phyloP scores from a whole-genome alignment of 2,797 vertebrate species.

The Phrynocephalus forsythii region DNA sequence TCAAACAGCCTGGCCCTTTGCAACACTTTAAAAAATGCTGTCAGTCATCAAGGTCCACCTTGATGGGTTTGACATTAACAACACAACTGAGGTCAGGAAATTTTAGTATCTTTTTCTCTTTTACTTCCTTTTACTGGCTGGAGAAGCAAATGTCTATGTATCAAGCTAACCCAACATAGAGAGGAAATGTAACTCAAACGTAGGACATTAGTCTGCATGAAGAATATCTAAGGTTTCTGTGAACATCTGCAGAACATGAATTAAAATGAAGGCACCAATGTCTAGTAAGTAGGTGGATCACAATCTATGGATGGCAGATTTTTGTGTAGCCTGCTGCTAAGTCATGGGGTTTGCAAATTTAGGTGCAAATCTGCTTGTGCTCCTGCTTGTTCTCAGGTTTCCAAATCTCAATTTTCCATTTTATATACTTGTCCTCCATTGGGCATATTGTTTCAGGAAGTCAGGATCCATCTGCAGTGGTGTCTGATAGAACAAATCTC shows the following conservation, averaged over 20 bases:
- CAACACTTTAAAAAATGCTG: constrained; percentile 41
- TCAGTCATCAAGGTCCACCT: constrained; percentile 32
- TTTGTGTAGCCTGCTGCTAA: neutral
- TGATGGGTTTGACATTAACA: constrained; percentile 36
- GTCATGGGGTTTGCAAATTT: neutral
- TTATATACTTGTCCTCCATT: neutral
- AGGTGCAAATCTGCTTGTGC: neutral
- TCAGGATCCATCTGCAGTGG: neutral
- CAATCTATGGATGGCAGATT: neutral
- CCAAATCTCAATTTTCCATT: neutral
- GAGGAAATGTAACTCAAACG: neutral
- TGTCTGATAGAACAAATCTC: neutral
- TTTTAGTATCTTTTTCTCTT: neutral
- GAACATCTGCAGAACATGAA: neutral
- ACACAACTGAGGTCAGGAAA: constrained; percentile 40
- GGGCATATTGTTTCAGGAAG: neutral
- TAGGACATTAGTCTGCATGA: neutral
- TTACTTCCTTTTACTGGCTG: neutral
- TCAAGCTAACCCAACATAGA: neutral
- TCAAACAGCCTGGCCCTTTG: constrained; percentile 44
- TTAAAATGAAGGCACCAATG: neutral
- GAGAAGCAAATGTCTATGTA: neutral
- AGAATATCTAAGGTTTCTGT: neutral
- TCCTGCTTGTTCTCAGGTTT: neutral
- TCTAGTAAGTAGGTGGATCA: neutral